Base-by-base conservation (phyloP, 2,113 vertebrate genomes). In the Tringa solitaria region DNA sequence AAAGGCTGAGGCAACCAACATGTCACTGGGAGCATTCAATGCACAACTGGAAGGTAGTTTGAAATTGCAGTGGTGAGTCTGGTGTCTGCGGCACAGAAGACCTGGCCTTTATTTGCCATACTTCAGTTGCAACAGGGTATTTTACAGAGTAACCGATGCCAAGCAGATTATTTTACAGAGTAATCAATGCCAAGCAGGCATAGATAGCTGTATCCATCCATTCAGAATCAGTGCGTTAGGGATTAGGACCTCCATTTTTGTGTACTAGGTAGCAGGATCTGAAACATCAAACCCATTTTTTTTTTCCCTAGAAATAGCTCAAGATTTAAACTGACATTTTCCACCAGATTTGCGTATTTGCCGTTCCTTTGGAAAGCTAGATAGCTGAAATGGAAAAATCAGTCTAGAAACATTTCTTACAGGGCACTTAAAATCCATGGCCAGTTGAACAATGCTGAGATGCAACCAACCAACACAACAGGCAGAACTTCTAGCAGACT, bases 321-420 rank as follows among this genome's bases (percentile, higher is more conserved):
- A 30, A 41, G 43, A 74, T 51, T 64, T 54, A 28, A 72, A 10
- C 11, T 74, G 11, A 68, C 56, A 27, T 46, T 87, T 51, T 70
- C 12, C 6, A 8, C n/a, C 26, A 56, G 15, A 24, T 79, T 9
- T 73, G 46, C 70, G 16, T 33, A 84, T 67, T 24, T 89, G 56
- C 23, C 16, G 32, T 59, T 89, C 32, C 41, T 87, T 57, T 57
- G 35, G 22, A 41, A 91, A 90, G 30, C 9, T 23, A 73, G 39
- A 69, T 26, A 33, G 54, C 41, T 76, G 50, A 79, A 88, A 87
- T 59, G 54, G 27, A 79, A 85, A 94, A 87, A 45, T n/a, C 32
- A 54, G 45, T 81, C 39, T 33, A 0, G 0, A 69, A 15, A 39
- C 4, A 15, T 46, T 80, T 70, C 16, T 78, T 59, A 56, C 8